These are phyloP conservation scores for Pelmatolapia mariae DNA, from an alignment of 2,113 vertebrate species.

Conservation along the genomic window DNA sequence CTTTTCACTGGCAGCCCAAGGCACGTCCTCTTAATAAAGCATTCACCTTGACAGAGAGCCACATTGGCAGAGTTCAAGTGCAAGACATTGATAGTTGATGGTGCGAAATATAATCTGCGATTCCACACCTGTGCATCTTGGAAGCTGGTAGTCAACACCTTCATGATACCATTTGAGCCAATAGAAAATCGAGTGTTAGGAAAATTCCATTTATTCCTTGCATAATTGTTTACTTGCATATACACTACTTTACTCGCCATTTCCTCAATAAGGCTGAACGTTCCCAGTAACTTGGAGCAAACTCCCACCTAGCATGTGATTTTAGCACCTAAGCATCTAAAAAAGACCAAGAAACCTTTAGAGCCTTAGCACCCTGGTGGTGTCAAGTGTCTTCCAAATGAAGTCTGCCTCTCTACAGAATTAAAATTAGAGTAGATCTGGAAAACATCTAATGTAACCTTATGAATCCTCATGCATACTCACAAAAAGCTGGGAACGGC, in stretches of 20 bases:
- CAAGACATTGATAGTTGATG: background rate
- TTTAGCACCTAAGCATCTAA: slow-evolving; percentile 8
- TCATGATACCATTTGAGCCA: background rate
- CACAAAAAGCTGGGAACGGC: background rate
- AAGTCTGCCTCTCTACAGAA: slow-evolving; percentile 46
- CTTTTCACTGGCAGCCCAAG: background rate
- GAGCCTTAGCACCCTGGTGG: slow-evolving; percentile 17
- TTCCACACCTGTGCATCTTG: background rate
- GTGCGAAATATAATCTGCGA: slow-evolving; percentile 15
- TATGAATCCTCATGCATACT: background rate
- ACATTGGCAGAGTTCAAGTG: background rate
- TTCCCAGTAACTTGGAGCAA: background rate
- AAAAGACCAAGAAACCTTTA: slow-evolving; percentile 10
- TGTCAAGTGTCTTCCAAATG: slow-evolving; percentile 48
- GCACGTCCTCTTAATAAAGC: background rate
- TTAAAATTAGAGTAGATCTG: slow-evolving; percentile 58
- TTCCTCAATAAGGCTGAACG: background rate
- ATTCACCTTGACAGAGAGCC: background rate
- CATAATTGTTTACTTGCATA: background rate
- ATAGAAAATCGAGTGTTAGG: background rate
- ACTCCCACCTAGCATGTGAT: background rate
- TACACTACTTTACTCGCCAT: background rate
- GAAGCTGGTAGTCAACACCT: background rate
- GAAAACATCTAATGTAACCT: slow-evolving; percentile 18
- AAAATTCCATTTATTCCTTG: background rate